Evolutionary conservation across 2,113 vertebrate genomes (phyloP).

Genomic region (Aythya baeri): DNA sequence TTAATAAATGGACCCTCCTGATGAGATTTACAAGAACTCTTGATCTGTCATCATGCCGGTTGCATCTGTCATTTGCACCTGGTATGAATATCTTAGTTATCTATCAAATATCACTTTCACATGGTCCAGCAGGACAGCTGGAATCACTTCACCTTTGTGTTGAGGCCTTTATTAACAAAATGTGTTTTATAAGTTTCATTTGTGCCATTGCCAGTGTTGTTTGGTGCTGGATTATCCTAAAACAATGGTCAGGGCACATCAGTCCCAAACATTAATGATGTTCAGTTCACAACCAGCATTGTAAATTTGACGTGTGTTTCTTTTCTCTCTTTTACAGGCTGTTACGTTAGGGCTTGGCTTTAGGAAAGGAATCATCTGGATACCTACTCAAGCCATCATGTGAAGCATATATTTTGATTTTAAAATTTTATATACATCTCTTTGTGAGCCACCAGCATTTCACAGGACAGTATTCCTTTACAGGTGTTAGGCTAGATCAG

Average conservation of each 20-base stretch:
- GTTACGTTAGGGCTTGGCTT: background rate
- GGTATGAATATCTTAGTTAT: constrained; percentile 55
- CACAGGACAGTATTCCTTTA: background rate
- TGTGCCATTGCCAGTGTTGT: background rate
- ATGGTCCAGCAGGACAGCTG: constrained; percentile 35
- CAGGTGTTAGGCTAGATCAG: background rate
- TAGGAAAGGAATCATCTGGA: background rate
- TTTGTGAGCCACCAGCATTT: background rate
- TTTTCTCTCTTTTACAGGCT: background rate
- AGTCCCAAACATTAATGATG: rapidly evolving
- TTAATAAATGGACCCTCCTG: constrained; percentile 67
- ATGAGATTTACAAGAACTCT: constrained; percentile 69
- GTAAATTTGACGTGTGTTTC: background rate
- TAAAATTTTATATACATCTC: background rate
- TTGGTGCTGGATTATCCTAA: background rate
- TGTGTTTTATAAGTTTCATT: background rate
- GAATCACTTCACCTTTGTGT: constrained; percentile 43
- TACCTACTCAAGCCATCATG: background rate
- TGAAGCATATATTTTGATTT: constrained; percentile 13
- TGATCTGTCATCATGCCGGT: constrained; percentile 56
- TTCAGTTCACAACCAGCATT: background rate
- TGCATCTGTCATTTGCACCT: constrained; percentile 72
- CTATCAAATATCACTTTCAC: constrained; percentile 51
- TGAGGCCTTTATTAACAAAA: constrained; percentile 28
- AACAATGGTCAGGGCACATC: background rate